Conservation (phyloP, 2,888 invertebrate species). For the Leucophenga maculata region DNA sequence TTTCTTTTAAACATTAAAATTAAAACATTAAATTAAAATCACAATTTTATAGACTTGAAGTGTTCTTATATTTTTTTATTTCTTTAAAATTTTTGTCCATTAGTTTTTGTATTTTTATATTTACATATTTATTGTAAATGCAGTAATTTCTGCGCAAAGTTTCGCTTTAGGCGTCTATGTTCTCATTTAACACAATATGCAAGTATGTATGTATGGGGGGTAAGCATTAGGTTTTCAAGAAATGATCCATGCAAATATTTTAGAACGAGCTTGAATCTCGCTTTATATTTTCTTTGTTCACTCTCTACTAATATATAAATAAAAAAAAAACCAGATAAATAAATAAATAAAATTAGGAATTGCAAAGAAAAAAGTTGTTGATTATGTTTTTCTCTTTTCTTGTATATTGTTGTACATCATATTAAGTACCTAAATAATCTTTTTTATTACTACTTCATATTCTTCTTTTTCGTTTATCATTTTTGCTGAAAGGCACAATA, state of each 20-base stretch:
- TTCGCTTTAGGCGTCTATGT: background rate
- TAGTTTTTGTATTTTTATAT: conserved; percentile 16
- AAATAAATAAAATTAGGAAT: too few species aligned
- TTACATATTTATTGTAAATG: background rate
- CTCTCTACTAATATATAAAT: background rate
- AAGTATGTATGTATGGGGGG: too few species aligned
- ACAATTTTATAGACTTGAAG: conserved; percentile 72
- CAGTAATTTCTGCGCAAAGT: background rate
- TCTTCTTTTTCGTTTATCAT: too few species aligned
- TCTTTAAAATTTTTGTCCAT: conserved; percentile 25
- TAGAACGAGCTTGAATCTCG: conserved; percentile 14
- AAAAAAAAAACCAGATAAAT: too few species aligned
- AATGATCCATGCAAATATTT: conserved; percentile 18
- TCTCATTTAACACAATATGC: background rate
- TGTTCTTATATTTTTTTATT: conserved; percentile 34
- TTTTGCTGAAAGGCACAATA: conserved; percentile 15
- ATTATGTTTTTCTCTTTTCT: too few species aligned
- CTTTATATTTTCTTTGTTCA: background rate
- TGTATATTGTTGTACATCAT: too few species aligned
- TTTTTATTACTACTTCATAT: too few species aligned
- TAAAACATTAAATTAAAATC: conserved; percentile 71
- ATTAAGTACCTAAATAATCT: background rate
- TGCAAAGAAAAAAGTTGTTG: too few species aligned
- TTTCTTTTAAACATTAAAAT: conserved; percentile 50
- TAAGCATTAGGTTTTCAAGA: conserved; percentile 1